Conservation (phyloP, 2,113 vertebrate species). For the Shinisaurus crocodilurus region DNA sequence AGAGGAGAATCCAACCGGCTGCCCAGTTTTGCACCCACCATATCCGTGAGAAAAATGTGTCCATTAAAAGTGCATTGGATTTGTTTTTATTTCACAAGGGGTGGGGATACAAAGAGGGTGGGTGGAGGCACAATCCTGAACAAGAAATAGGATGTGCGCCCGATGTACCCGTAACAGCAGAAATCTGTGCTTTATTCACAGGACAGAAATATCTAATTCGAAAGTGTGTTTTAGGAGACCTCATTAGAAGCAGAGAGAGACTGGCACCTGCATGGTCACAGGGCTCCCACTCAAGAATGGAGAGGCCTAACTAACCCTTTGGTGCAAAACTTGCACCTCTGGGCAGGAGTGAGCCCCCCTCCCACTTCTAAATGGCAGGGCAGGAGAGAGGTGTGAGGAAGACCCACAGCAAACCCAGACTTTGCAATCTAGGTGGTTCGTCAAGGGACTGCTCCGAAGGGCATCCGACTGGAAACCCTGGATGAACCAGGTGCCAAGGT, state of each 20-base stretch:
- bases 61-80: too few species aligned
- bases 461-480: fast-evolving
- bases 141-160: constrained; percentile 63
- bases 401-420: fast-evolving
- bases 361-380: background rate
- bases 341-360: too few species aligned
- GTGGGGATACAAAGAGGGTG: background rate
- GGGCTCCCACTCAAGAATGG: background rate
- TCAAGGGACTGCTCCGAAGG: background rate
- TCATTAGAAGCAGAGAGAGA: constrained; percentile 56
- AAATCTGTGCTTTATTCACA: constrained; percentile 83
- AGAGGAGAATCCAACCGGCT: too few species aligned
- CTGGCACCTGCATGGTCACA: constrained; percentile 46
- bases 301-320: background rate
- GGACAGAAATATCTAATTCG: constrained; percentile 55
- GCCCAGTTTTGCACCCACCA: too few species aligned
- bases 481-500: background rate
- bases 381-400: background rate
- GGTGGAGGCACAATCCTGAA: constrained; percentile 69
- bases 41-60: too few species aligned
- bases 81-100: constrained; percentile 73
- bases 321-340: background rate
- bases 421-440: fast-evolving
- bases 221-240: constrained; percentile 54
- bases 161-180: constrained; percentile 81